Conservation (phyloP, 2,888 invertebrate genomes). For the Drosophila pseudotalamancana region DNA sequence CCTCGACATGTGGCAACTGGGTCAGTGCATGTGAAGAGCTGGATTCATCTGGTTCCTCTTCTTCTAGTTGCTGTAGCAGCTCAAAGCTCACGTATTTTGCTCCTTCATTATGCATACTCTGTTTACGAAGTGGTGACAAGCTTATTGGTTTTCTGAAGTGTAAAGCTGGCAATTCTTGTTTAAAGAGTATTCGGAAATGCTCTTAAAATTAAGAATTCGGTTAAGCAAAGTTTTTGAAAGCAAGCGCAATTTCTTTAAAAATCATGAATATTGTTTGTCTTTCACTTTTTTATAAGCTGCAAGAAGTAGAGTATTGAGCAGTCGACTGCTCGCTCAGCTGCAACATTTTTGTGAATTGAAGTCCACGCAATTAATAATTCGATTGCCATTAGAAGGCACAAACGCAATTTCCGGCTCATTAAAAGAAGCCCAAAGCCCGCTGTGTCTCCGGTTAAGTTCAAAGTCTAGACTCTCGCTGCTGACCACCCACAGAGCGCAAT, state of each 20-base stretch:
- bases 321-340: no score
- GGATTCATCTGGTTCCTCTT: conserved; percentile 11
- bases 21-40: conserved; percentile 62
- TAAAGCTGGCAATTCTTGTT: no score
- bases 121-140: neutral
- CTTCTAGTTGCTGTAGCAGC: conserved; percentile 14
- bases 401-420: conserved; percentile 68
- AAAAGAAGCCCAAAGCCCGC: conserved; percentile 3
- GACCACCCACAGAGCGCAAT: conserved; percentile 55
- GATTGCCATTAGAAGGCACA: conserved; percentile 29
- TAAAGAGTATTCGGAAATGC: no score
- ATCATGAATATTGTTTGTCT: no score
- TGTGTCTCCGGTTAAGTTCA: conserved; percentile 1
- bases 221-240: no score
- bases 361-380: conserved; percentile 58
- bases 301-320: no score
- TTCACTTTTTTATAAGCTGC: no score
- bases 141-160: neutral
- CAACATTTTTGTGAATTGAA: conserved; percentile 3
- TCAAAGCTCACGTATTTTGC: conserved; percentile 22
- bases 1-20: conserved; percentile 61
- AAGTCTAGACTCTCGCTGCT: conserved; percentile 21
- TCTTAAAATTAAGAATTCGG: no score
- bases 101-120: conserved; percentile 40
- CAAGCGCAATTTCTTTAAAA: no score